These are phyloP conservation scores for Hipposideros armiger DNA, from an alignment of 2,113 vertebrate genomes.

Conservation along the genomic window DNA sequence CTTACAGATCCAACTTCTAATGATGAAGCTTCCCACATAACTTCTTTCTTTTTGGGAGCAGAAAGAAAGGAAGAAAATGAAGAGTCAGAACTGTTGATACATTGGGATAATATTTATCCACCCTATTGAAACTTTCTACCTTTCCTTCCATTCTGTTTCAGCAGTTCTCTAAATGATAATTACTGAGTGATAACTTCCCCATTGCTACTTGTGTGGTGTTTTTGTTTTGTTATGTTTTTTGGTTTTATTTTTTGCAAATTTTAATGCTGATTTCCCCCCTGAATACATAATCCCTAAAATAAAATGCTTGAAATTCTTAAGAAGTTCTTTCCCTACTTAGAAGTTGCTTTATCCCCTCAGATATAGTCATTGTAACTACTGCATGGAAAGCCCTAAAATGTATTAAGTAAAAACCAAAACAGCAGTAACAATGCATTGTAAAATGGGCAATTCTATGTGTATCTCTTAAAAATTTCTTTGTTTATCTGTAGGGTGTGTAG, in stretches of 20 bases:
- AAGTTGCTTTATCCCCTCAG: slow-evolving; percentile 59
- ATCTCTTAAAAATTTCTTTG: slow-evolving; percentile 78
- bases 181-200: slow-evolving; percentile 80
- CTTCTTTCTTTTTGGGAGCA: slow-evolving; percentile 90
- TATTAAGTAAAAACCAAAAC: slow-evolving; percentile 80
- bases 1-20: slow-evolving; percentile 89
- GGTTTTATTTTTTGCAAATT: slow-evolving; percentile 17
- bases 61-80: slow-evolving; percentile 90
- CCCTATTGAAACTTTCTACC: slow-evolving; percentile 87
- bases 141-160: slow-evolving; percentile 88
- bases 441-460: slow-evolving; percentile 81
- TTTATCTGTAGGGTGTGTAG: slow-evolving; percentile 82
- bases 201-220: slow-evolving; percentile 56
- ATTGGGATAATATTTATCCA: slow-evolving; percentile 88
- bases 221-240: not conserved
- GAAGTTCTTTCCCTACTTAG: slow-evolving; percentile 53
- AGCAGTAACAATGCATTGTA: slow-evolving; percentile 76
- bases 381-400: slow-evolving; percentile 83
- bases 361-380: slow-evolving; percentile 78
- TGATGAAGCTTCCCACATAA: slow-evolving; percentile 90
- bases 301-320: slow-evolving; percentile 65
- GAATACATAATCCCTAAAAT: slow-evolving; percentile 74
- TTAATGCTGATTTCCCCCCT: slow-evolving; percentile 63
- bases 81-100: slow-evolving; percentile 90
- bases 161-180: slow-evolving; percentile 81